These are phyloP conservation scores for Mya arenaria DNA, from an alignment of 1,140 invertebrate genomes.

Conservation along the genomic window DNA sequence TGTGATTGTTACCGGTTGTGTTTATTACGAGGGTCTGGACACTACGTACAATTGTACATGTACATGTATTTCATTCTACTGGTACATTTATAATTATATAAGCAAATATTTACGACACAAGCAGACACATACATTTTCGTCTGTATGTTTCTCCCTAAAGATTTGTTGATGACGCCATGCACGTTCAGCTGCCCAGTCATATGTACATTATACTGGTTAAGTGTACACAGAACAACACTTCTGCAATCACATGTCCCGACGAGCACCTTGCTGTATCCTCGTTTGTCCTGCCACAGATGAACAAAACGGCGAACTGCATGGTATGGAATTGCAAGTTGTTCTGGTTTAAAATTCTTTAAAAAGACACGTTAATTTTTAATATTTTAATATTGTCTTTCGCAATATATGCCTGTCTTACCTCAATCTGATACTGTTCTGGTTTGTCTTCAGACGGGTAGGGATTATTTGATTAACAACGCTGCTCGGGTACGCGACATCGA, in stretches of 20 bases:
- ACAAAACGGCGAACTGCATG: constrained; percentile 60
- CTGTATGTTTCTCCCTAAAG: constrained; percentile 25
- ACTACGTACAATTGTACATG: no score
- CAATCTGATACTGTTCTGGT: neutral
- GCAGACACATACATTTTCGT: no score
- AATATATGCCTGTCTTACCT: neutral
- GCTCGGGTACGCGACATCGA: constrained; percentile 75
- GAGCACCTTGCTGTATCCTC: constrained; percentile 63
- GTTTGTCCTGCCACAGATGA: constrained; percentile 69
- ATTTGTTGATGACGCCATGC: constrained; percentile 45
- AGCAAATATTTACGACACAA: no score
- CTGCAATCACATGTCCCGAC: constrained; percentile 24
- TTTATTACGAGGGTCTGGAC: no score
- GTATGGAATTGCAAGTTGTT: constrained; percentile 54
- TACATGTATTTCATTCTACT: no score
- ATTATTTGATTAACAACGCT: constrained; percentile 65
- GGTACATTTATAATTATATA: no score
- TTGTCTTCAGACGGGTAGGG: constrained; percentile 57
- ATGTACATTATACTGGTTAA: constrained; percentile 63
- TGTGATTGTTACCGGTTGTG: no score
- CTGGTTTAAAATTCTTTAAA: no score
- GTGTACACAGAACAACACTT: constrained; percentile 10
- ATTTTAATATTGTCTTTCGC: no score
- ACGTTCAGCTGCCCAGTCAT: constrained; percentile 67
- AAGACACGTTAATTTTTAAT: no score